Evolutionary conservation across 64 coral and sea anemone species (phyloP), one percentile per base, ranked within the genome.

Genomic region (Stylophora pistillata): DNA sequence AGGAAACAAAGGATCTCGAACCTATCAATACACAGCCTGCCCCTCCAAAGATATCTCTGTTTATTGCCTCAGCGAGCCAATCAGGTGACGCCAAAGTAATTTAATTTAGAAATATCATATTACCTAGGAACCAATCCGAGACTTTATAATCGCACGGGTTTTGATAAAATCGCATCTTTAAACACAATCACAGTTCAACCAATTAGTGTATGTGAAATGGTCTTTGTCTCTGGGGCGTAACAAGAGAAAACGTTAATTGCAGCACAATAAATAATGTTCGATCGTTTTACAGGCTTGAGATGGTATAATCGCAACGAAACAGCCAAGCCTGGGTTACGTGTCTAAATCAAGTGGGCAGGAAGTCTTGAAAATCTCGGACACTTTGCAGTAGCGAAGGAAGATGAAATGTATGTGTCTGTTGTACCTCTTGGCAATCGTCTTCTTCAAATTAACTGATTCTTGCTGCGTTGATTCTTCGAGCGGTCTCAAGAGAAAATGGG

Each of bases 101-200:
- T 88, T 90, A 74, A 90, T 88, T 91, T 78, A 30, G 79, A 87
- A 84, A 85, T 83, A 92, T 95, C 94, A 18, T 74, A 84, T 95
- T 95, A 95, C 94, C 23, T 10, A 59, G 31, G 23, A 84, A 57
- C 94, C 94, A 95, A 95, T 95, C 89, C 86, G 41, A 76, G 66
- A 81, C 57, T 74, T 85, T 53, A 62, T 84, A 79, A 89, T 89
- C 86, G 85, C 88, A 79, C 90, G 59, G 89, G 73, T 92, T 92
- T 87, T 92, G 89, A 92, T 92, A 84, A 92, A 94, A 98, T 98
- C 96, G 80, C 72, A 89, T 86, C 89, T 78, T 91, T 90, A 95
- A 87, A 74, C 84, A 95, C 83, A 87, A 95, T 86, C 76, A 79
- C 75, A 92, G 74, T 91, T 89, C 89, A 86, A 86, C 78, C 93